These are phyloP conservation scores for Psophia crepitans DNA, from an alignment of 2,113 vertebrate species.

Conservation along the genomic window DNA sequence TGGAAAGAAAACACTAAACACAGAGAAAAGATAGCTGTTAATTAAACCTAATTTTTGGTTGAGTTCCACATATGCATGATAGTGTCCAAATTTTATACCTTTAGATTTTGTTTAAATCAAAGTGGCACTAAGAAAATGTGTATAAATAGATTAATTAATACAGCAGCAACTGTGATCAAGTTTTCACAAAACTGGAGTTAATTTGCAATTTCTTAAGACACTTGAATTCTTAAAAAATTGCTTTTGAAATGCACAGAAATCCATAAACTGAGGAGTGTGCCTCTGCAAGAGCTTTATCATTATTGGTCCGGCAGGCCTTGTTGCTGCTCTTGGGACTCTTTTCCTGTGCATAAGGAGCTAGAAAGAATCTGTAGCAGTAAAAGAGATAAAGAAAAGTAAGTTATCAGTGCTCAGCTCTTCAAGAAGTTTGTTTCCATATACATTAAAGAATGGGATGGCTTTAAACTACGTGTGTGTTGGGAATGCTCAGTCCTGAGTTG, in stretches of 20 bases:
- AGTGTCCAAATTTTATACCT: neutral
- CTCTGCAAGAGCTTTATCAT: neutral
- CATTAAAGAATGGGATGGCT: neutral
- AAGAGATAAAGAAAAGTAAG: neutral
- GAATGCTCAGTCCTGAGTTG: neutral
- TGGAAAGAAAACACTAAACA: neutral
- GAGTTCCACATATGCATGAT: neutral
- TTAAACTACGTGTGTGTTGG: neutral
- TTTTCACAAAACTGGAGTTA: neutral
- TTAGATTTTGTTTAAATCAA: neutral
- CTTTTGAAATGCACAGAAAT: neutral
- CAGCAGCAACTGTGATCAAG: neutral
- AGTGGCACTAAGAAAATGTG: neutral
- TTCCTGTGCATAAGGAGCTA: neutral
- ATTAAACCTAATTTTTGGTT: neutral
- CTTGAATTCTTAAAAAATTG: neutral
- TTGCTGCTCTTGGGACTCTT: neutral
- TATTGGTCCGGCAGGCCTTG: rapidly evolving
- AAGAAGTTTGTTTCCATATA: rapidly evolving
- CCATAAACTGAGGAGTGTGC: neutral
- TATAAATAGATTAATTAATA: neutral
- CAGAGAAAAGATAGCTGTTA: neutral
- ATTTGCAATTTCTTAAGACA: neutral
- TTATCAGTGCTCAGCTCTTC: neutral
- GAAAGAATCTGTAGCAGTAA: rapidly evolving